Evolutionary conservation across 2,888 invertebrate species (phyloP), one percentile per base, ranked within the genome.

Genomic region (Microchrysa polita): DNA sequence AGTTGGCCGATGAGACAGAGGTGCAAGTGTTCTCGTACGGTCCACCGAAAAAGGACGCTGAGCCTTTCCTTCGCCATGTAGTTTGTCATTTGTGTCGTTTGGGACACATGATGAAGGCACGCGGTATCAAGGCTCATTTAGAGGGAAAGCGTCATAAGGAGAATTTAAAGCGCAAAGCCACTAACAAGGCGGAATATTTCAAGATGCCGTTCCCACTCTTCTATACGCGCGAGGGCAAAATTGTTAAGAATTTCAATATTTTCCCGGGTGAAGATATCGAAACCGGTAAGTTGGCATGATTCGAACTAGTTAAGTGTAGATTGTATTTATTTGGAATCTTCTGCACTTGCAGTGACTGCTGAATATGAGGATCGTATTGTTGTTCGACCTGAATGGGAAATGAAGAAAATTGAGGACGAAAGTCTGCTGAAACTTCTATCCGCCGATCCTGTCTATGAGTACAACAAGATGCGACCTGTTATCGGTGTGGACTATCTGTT

Each of bases 61-160:
- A 40, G 10, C 34, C 34, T 61, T 10, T 2, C 16, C 7, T 16
- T 14, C 44, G 72, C 27, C 55, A 59, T 18, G 69, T 76, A 20
- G 65, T 74, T 57, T 76, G 75, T 44, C 75, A 76, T 74, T 76
- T 74, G 52, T 76, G 75, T 53, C 52, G 42, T 7, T 22, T 53
- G 34, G 63, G 44, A 5, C 59, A 72, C 40, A 42, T 74, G 22
- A 22, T 23, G 48, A 59, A 18, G n/a, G 20, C 55, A 2, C 52
- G 27, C 1, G 20, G 27, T 5, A 48, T 73, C 0, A 60, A 63
- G 42, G 14, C 27, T 23, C 77, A 77, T 34, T 27, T 75, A 20
- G 72, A 61, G 4, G 63, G 77, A 1, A 63, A 48, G n/a, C 52
- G 69, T 10, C 77, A 77, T 59, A n/a, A 22, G 22, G 53, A 12